A percentile compares a stretch with the other conserved stretches of the same genome.
Evolutionary conservation across 2,113 vertebrate genomes (phyloP).

Genomic region (Capricornis sumatraensis): DNA sequence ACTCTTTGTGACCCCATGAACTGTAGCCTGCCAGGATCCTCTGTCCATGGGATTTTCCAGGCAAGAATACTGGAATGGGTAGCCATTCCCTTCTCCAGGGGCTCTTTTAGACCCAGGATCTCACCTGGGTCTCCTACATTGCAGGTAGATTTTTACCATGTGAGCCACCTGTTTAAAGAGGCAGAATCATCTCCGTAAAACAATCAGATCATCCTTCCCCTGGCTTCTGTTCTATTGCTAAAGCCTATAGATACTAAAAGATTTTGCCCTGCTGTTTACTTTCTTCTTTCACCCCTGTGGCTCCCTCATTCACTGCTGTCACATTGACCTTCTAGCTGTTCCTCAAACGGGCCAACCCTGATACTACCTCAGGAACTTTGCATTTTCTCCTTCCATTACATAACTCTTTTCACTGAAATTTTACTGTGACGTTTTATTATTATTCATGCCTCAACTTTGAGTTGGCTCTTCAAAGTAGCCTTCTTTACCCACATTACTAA

Average conservation of each 20-base stretch:
- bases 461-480: neutral
- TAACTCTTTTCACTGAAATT: neutral
- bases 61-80: neutral
- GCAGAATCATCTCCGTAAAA: neutral
- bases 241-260: neutral
- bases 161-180: neutral
- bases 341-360: neutral
- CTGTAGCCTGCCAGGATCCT: neutral
- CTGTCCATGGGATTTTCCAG: neutral
- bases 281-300: neutral
- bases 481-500: neutral
- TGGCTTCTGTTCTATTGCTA: neutral
- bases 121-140: neutral
- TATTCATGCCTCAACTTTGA: neutral
- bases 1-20: neutral
- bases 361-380: neutral
- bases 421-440: neutral
- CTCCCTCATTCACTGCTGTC: neutral
- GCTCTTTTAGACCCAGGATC: neutral
- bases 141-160: neutral
- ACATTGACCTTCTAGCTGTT: neutral
- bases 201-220: neutral
- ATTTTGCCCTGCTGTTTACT: neutral
- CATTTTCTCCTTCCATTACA: neutral
- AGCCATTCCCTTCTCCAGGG: neutral